phyloP scores from a whole-genome alignment of 2,888 invertebrate genomes.

The Cheilosia impressa region DNA sequence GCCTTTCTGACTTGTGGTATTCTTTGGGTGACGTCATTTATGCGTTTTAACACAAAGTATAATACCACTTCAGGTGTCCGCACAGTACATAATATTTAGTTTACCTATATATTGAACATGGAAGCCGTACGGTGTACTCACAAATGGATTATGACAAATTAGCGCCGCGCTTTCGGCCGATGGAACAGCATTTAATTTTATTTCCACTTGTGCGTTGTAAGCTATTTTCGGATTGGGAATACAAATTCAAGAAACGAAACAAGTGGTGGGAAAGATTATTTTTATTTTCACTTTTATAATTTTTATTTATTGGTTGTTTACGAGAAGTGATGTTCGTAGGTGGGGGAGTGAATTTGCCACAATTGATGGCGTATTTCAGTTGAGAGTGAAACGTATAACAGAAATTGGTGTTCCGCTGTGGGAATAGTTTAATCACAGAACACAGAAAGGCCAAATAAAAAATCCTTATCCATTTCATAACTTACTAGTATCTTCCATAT shows the following conservation, averaged over 20 bases:
- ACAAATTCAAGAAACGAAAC: constrained; percentile 44
- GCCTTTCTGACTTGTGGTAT: constrained; percentile 23
- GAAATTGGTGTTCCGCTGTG: too few species aligned
- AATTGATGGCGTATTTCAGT: background rate
- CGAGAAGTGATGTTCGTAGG: background rate
- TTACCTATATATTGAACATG: constrained; percentile 14
- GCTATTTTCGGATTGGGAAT: constrained; percentile 32
- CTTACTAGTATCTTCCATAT: too few species aligned
- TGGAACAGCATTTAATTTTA: constrained; percentile 6
- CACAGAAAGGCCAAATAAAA: too few species aligned
- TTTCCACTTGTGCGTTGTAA: constrained; percentile 33
- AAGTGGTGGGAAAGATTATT: constrained; percentile 33
- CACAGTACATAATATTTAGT: background rate
- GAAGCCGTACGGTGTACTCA: constrained; percentile 52
- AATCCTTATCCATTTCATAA: too few species aligned
- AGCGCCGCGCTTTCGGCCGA: constrained; percentile 20
- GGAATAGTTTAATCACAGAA: too few species aligned
- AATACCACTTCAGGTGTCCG: background rate
- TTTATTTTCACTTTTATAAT: background rate
- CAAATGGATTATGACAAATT: constrained; percentile 57
- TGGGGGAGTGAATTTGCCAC: background rate
- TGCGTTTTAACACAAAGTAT: background rate
- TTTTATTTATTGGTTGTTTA: constrained; percentile 46
- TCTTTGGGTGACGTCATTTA: constrained; percentile 46
- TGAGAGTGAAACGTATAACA: background rate